A percentile compares a stretch with the other conserved stretches of the same genome.
These are phyloP conservation scores for Enteromius radiatus DNA, from an alignment of 2,797 vertebrate species.

Conservation along the genomic window DNA sequence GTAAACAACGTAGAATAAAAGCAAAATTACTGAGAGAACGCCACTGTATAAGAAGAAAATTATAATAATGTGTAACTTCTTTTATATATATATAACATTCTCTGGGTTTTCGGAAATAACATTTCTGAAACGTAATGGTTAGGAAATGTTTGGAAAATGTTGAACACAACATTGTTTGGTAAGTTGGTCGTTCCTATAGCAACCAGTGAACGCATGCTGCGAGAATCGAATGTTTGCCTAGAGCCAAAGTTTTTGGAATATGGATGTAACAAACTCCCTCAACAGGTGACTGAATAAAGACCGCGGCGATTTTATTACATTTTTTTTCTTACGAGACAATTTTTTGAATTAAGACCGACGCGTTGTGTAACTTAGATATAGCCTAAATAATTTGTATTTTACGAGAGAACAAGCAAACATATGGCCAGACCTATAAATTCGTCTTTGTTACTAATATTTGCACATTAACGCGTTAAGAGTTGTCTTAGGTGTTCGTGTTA, in stretches of 20 bases:
- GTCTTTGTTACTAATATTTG: background rate
- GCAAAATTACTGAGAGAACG: background rate
- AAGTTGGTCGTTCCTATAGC: constrained; percentile 40
- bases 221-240: background rate
- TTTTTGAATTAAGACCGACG: background rate
- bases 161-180: background rate
- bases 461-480: background rate
- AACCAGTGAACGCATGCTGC: constrained; percentile 35
- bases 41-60: background rate
- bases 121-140: background rate
- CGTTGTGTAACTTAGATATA: background rate
- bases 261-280: constrained; percentile 7
- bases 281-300: constrained; percentile 20
- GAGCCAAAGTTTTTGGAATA: background rate
- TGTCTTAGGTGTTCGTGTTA: background rate
- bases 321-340: background rate
- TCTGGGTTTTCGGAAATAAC: background rate
- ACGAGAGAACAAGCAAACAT: background rate
- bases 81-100: background rate
- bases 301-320: background rate
- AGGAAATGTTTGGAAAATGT: background rate
- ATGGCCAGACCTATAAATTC: background rate
- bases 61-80: background rate
- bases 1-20: background rate
- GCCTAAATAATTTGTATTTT: background rate